Evolutionary conservation across 2,888 invertebrate genomes (phyloP).

Genomic region (Peribatodes rhomboidaria): DNA sequence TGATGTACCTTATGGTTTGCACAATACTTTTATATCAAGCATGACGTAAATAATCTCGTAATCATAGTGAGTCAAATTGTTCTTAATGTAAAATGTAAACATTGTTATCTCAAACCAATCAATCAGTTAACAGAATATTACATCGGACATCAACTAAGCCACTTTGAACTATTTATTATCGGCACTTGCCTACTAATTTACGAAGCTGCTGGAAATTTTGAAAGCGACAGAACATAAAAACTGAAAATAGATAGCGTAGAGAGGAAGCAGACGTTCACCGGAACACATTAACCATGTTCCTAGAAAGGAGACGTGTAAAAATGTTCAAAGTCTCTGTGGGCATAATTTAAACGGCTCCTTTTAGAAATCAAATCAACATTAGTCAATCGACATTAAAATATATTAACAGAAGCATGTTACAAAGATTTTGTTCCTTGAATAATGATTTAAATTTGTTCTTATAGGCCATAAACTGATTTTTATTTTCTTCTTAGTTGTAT

Average conservation of each 20-base stretch:
- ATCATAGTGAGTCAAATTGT: neutral
- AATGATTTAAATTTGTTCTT: neutral
- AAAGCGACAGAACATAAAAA: constrained; percentile 26
- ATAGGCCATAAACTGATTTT: neutral
- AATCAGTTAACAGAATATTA: neutral
- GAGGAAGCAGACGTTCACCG: constrained; percentile 42
- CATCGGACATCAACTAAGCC: neutral
- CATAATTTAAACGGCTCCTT: constrained; percentile 22
- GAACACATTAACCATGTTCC: constrained; percentile 51
- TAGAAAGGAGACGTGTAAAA: constrained; percentile 47
- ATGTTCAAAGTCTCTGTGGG: constrained; percentile 32
- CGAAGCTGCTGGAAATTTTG: neutral
- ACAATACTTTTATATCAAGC: too few relatives aligned
- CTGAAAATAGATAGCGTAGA: constrained; percentile 38
- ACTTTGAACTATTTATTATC: neutral
- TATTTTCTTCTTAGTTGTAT: neutral
- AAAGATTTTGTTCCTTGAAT: neutral
- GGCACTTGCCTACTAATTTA: neutral
- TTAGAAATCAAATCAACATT: constrained; percentile 15
- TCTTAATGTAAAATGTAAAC: neutral
- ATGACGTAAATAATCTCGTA: neutral
- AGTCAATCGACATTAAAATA: constrained; percentile 16
- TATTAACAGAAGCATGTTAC: neutral
- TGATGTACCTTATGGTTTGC: too few relatives aligned
- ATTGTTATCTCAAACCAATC: neutral